These are phyloP conservation scores for Steatocranus sp. DNA, from an alignment of 2,797 vertebrate species.

Conservation along the genomic window DNA sequence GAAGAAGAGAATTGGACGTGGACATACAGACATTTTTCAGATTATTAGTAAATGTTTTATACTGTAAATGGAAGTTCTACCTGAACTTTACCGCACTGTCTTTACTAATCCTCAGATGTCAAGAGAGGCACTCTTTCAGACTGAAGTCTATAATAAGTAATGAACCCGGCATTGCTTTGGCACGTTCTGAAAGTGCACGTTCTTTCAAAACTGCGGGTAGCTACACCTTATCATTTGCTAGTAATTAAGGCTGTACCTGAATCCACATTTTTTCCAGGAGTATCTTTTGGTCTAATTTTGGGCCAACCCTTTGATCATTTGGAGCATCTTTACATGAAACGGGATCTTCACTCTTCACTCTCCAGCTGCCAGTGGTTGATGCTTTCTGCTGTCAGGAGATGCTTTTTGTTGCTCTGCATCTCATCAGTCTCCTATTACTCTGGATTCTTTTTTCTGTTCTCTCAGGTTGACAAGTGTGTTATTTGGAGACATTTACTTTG, in stretches of 20 bases:
- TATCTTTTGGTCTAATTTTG: neutral
- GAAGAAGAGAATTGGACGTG: neutral
- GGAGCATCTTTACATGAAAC: neutral
- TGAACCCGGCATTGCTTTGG: neutral
- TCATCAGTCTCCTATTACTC: neutral
- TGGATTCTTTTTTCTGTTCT: neutral
- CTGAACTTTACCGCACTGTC: accelerated
- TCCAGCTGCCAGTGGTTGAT: neutral
- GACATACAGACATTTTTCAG: neutral
- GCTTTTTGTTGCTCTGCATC: neutral
- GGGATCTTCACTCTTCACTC: neutral
- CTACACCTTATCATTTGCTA: neutral
- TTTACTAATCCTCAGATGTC: neutral
- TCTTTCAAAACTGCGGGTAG: neutral
- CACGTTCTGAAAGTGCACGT: neutral
- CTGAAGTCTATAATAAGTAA: neutral
- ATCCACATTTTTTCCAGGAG: neutral
- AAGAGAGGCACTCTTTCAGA: neutral
- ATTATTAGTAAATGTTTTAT: neutral
- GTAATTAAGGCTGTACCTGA: neutral
- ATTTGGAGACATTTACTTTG: neutral
- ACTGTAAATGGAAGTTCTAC: neutral
- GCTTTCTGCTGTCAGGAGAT: neutral
- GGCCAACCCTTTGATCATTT: neutral
- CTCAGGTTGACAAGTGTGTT: neutral